These are phyloP conservation scores for Chanos chanos DNA, from an alignment of 2,797 vertebrate species.

Conservation along the genomic window DNA sequence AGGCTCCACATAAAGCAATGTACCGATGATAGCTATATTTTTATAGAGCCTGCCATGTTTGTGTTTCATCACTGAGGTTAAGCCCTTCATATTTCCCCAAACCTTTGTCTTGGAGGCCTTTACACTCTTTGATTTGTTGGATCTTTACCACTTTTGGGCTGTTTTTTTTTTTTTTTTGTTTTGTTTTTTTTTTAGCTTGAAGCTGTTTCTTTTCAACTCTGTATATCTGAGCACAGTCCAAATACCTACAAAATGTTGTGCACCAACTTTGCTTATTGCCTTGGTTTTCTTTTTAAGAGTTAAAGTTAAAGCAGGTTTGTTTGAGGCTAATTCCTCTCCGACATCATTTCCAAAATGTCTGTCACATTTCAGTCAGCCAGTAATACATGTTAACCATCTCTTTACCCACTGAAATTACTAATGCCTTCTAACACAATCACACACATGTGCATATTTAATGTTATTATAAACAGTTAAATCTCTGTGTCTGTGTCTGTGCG, in stretches of 20 bases:
- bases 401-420: too few relatives aligned
- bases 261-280: not conserved
- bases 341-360: too few relatives aligned
- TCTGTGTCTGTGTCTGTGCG: not conserved
- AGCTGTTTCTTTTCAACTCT: constrained; percentile 18
- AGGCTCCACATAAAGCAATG: constrained; percentile 22
- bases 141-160: too few relatives aligned
- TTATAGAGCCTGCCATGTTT: constrained; percentile 10
- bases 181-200: constrained; percentile 1
- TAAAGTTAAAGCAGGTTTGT: not conserved
- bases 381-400: too few relatives aligned
- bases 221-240: constrained; percentile 5
- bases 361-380: too few relatives aligned
- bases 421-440: too few relatives aligned
- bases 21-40: constrained; percentile 5
- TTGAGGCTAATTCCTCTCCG: too few relatives aligned
- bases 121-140: not conserved
- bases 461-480: not conserved
- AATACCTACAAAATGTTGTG: constrained; percentile 8
- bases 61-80: constrained; percentile 1
- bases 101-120: constrained; percentile 8
- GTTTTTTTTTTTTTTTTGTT: too few relatives aligned
- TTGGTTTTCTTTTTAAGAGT: not conserved
- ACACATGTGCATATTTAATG: too few relatives aligned
- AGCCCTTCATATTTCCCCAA: not conserved